Evolutionary conservation across 2,888 invertebrate genomes (phyloP).

Genomic region (Trichacis sp.): DNA sequence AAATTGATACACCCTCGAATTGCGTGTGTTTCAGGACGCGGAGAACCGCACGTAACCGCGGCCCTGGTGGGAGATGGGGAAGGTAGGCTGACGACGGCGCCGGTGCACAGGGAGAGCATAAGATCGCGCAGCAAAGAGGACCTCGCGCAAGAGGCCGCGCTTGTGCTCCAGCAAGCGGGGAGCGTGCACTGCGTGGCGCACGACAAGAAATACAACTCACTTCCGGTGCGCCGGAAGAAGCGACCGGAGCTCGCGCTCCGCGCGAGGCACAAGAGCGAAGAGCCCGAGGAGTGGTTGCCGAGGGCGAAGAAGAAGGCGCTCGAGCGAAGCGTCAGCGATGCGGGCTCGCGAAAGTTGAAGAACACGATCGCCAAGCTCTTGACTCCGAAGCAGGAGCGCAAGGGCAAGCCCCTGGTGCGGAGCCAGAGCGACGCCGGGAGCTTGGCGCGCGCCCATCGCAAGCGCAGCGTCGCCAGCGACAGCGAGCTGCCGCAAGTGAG

Average conservation of each 20-base stretch:
- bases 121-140: slow-evolving; percentile 79
- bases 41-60: slow-evolving; percentile 66
- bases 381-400: slow-evolving; percentile 59
- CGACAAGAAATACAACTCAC: slow-evolving; percentile 74
- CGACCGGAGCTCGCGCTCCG: slow-evolving; percentile 56
- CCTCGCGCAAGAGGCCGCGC: slow-evolving; percentile 82
- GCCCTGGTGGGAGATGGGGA: slow-evolving; percentile 70
- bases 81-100: slow-evolving; percentile 68
- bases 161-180: slow-evolving; percentile 80
- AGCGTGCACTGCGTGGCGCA: slow-evolving; percentile 75
- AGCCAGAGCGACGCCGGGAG: slow-evolving; percentile 73
- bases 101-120: slow-evolving; percentile 75
- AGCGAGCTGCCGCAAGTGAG: slow-evolving; percentile 71
- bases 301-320: slow-evolving; percentile 70
- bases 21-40: slow-evolving; percentile 68
- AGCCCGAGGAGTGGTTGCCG: slow-evolving; percentile 65
- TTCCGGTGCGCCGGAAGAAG: slow-evolving; percentile 73
- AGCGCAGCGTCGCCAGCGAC: slow-evolving; percentile 75
- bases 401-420: slow-evolving; percentile 52
- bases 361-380: slow-evolving; percentile 57
- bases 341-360: slow-evolving; percentile 55
- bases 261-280: slow-evolving; percentile 72
- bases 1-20: not conserved
- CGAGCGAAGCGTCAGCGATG: slow-evolving; percentile 70
- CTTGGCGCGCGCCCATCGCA: slow-evolving; percentile 70